Conservation (phyloP, 2,888 invertebrate genomes). For the Campopleginae sp. region DNA sequence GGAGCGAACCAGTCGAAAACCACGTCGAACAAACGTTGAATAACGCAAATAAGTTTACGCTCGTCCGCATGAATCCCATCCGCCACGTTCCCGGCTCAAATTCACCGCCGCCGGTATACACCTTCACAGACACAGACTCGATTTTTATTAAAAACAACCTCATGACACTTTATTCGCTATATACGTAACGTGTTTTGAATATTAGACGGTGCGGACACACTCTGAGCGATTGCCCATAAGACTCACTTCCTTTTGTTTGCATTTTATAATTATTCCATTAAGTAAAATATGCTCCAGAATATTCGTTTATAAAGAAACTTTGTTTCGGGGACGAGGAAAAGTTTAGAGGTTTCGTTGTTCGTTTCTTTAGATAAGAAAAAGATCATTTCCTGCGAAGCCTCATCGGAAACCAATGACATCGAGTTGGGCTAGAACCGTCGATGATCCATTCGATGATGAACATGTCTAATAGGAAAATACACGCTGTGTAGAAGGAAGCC, state of each 20-base stretch:
- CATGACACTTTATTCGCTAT: neutral
- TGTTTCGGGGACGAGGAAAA: too few species aligned
- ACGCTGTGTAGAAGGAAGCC: slow-evolving; percentile 70
- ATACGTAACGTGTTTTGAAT: neutral
- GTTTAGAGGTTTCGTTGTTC: neutral
- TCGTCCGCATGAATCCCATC: slow-evolving; percentile 42
- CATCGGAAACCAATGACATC: neutral
- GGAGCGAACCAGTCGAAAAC: slow-evolving; percentile 52
- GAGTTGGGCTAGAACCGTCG: slow-evolving; percentile 33
- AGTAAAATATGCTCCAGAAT: neutral
- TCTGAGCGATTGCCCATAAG: too few species aligned
- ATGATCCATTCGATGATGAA: slow-evolving; percentile 61
- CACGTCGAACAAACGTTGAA: slow-evolving; percentile 73
- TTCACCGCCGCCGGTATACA: neutral
- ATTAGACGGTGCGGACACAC: neutral
- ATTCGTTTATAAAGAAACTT: neutral
- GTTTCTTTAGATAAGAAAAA: slow-evolving; percentile 7
- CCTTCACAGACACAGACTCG: neutral
- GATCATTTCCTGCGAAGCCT: slow-evolving; percentile 8
- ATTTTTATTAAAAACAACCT: slow-evolving; percentile 23
- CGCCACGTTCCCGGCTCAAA: neutral
- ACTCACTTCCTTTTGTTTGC: neutral
- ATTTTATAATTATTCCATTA: neutral
- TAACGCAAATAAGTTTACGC: slow-evolving; percentile 74
- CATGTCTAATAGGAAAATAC: slow-evolving; percentile 78